Evolutionary conservation across 2,888 invertebrate genomes (phyloP), one percentile per base, ranked within the genome.

Genomic region (Neria commutata): DNA sequence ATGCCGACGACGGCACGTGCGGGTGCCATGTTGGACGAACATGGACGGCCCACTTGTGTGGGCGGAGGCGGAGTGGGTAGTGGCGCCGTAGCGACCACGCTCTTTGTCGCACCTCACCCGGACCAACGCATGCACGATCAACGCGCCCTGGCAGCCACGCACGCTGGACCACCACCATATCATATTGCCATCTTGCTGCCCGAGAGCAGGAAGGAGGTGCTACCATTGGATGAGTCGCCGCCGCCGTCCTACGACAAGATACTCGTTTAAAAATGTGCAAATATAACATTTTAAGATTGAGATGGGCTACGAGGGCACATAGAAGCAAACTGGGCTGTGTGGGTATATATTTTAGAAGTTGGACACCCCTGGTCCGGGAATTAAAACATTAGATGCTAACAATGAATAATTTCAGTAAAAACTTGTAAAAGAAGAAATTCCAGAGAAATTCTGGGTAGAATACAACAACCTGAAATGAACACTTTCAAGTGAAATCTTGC

Each of bases 141-240:
- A 50, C 33, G 25, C 10, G 24, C 45, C 3, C 69, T 66, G 1
- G 65, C 67, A 25, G 63, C 66, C 24, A 71, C 77, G 23, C 71
- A 71, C 16, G 74, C 78, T 33, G 80, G 81, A 5, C 89, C 91
- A 19, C 92, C 92, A n/a, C 91, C 92, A 10, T 92, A 92, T 84
- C 91, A 91, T 83, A 90, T 91, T 83, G 91, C 92, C 40, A 89
- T 92, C 72, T 83, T 91, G 67, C 86, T 91, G 74, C 90, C 91
- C 56, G 86, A 86, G 19, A 52, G 68, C 69, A n/a, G n/a, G n/a
- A 34, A 69, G 79, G 83, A 34, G 79, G n/a, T n/a, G n/a, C 78
- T 58, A 67, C 75, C 19, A 70, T 69, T 63, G 74, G 83, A 85
- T 69, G 87, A 86, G 79, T 86, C 86, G 51, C 87, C 89, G 63